Evolutionary conservation across 2,888 invertebrate species (phyloP).

Genomic region (Quadroppia sp.): DNA sequence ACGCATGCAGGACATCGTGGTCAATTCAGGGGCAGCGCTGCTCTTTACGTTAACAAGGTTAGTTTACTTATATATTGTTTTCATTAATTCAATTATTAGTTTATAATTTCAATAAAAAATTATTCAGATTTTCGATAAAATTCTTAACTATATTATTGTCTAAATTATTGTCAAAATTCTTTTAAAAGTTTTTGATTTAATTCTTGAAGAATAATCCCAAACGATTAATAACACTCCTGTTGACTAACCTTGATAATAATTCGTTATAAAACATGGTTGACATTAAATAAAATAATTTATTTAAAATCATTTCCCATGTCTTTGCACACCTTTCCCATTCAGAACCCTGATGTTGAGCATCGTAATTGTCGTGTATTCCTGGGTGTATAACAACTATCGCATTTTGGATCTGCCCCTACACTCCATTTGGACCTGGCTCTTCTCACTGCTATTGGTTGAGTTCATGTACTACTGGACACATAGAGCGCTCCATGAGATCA

Average conservation of each 20-base stretch:
- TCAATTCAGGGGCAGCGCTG: constrained; percentile 32
- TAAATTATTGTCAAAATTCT: no score
- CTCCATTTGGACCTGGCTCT: constrained; percentile 37
- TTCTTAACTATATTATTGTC: neutral
- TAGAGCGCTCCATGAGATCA: constrained; percentile 65
- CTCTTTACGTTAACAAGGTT: constrained; percentile 12
- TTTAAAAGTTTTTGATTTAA: no score
- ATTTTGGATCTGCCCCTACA: constrained; percentile 29
- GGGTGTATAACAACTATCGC: constrained; percentile 33
- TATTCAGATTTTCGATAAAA: no score
- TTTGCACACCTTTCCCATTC: neutral
- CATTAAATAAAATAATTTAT: neutral
- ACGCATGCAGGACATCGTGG: constrained; percentile 19
- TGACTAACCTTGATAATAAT: no score
- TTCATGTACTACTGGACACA: constrained; percentile 41
- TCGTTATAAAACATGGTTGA: no score
- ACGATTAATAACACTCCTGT: no score
- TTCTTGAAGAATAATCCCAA: no score
- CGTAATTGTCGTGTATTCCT: constrained; percentile 9
- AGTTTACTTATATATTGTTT: no score
- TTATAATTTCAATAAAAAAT: neutral
- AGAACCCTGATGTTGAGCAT: constrained; percentile 20
- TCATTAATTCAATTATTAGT: no score
- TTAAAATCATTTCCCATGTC: neutral
- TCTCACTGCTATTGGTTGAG: constrained; percentile 36